Evolutionary conservation across 2,113 vertebrate genomes (phyloP), one percentile per base, ranked within the genome.

Genomic region (Gnathonemus echidnorhynchus): DNA sequence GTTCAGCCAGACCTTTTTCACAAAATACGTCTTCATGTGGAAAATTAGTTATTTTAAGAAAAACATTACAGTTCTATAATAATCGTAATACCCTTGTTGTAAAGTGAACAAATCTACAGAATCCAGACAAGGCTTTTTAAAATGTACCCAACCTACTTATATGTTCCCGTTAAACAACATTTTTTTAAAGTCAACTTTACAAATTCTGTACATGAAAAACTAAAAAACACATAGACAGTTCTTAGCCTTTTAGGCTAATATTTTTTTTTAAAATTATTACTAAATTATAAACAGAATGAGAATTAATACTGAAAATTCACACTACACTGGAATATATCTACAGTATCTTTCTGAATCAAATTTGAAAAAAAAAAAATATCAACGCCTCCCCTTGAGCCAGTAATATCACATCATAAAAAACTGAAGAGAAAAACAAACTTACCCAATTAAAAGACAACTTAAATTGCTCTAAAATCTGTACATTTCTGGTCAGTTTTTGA

Each of bases 251-350:
- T 92, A 92, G 94, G 96, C 95, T 95, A 93, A 92, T 95, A 95
- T 97, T 96, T 96, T 96, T 35, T 39, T 97, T 98, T 98, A 98
- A 99, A 99, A 99, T 98, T 98, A 99, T 95, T 96, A 96, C 96
- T 97, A 96, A 98, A 97, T 96, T 96, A 97, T 97, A 94, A 98
- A 97, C 96, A 97, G 96, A 95, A 95, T 94, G 96, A 96, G 96
- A 97, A 97, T 94, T 98, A 98, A 98, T 97, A 98, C 97, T 98
- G 97, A 96, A 96, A 98, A 98, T 96, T 96, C 93, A 94, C 96
- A 97, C 97, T 97, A 96, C 96, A 96, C 96, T 97, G 93, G 94
- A 96, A 95, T 97, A 95, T 97, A 97, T 97, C 97, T 98, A 99
- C 97, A 97, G 96, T 97, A 97, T 97, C 97, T 95, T 96, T 97